These are phyloP conservation scores for Papilio elwesi DNA, from an alignment of 2,888 invertebrate genomes.

Conservation along the genomic window DNA sequence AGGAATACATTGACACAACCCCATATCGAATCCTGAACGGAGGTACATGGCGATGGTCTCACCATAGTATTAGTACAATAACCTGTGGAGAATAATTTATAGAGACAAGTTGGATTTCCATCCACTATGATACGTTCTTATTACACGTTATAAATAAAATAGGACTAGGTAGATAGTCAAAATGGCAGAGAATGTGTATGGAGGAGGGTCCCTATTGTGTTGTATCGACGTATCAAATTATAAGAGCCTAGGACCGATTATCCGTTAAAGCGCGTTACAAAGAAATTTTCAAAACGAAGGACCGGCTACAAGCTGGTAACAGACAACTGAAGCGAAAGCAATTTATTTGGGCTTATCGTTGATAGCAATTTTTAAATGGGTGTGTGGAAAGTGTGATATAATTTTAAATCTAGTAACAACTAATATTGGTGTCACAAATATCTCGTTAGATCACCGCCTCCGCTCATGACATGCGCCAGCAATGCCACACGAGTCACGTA, in stretches of 20 bases:
- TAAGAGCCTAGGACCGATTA: not conserved
- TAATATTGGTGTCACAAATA: not conserved
- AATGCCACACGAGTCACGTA: constrained; percentile 22
- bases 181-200: not conserved
- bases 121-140: too few relatives aligned
- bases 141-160: not conserved
- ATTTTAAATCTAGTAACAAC: too few relatives aligned
- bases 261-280: constrained; percentile 1
- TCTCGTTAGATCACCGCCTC: not conserved
- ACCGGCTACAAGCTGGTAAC: not conserved
- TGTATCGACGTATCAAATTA: not conserved
- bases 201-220: not conserved
- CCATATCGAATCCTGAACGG: too few relatives aligned
- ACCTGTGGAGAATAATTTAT: too few relatives aligned
- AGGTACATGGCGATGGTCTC: too few relatives aligned
- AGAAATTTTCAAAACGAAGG: constrained; percentile 19
- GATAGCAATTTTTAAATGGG: too few relatives aligned
- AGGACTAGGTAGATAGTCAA: not conserved
- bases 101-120: too few relatives aligned
- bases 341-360: not conserved
- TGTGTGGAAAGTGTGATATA: too few relatives aligned
- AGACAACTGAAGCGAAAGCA: not conserved
- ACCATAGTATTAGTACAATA: too few relatives aligned
- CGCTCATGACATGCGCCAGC: not conserved
- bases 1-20: too few relatives aligned